Evolutionary conservation across 2,797 vertebrate genomes (phyloP), one percentile per base, ranked within the genome.

Genomic region (Crocodylus rhombifer): DNA sequence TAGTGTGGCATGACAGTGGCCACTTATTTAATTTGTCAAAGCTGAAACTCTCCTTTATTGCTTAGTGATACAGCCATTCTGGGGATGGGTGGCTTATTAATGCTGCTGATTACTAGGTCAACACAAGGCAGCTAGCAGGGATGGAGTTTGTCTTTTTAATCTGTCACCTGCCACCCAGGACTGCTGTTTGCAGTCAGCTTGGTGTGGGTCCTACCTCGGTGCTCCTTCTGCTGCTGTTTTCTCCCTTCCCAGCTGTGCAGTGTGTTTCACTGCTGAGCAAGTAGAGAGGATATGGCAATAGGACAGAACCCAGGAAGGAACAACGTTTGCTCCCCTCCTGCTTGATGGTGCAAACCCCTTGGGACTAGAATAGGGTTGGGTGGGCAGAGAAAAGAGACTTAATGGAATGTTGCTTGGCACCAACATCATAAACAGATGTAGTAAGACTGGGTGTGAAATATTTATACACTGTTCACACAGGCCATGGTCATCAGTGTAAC

Each of bases 311-410:
- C 36, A 55, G 65, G 81, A 84, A 83, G 33, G 57, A 74, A 14
- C 42, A 78, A 28, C 56, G 57, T 89, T 90, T 84, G 56, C 82
- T 55, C 87, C 67, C 87, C 28, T 79, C 80, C 93, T 91, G 80
- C 90, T 95, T 96, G 90, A 89, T 79, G 82, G 80, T 84, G 71
- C 77, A 87, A 91, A 65, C 87, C 80, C 91, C 69, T 65, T 30
- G 82, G 61, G 55, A 83, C 94, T 95, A 86, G 36, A 79, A 88
- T 84, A 57, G 26, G 13, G 20, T 20, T 89, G 6, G 65, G 6
- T 83, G 83, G 67, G 63, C 83, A 33, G 93, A 82, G 60, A 87
- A 92, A 85, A 89, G 82, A 83, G 21, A 94, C 82, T 84, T 96
- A 94, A 93, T 90, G 86, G 91, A 84, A 87, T 76, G 63, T 88